Evolutionary conservation across 2,888 invertebrate genomes (phyloP).

Genomic region (Acrobasis consociella): DNA sequence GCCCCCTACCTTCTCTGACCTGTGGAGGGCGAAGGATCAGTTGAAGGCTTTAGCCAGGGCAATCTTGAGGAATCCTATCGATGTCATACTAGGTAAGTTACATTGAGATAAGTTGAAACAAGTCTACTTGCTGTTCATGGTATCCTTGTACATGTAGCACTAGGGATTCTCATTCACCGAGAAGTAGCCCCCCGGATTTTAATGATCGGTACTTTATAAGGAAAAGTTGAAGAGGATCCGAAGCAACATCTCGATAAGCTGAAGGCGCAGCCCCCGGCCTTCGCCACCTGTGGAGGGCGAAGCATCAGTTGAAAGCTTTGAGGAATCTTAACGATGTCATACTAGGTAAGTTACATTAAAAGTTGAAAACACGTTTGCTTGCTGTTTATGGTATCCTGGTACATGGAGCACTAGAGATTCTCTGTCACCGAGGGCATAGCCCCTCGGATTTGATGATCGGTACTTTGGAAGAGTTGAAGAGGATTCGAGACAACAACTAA

Average conservation of each 20-base stretch:
- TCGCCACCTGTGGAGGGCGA: slow-evolving; percentile 58
- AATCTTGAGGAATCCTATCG: slow-evolving; percentile 90
- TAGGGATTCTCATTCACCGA: too few species aligned
- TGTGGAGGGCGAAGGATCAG: slow-evolving; percentile 82
- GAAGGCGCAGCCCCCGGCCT: slow-evolving; percentile 44
- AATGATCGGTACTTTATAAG: too few species aligned
- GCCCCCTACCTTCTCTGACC: slow-evolving; percentile 50
- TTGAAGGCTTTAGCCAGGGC: slow-evolving; percentile 88
- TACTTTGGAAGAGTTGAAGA: slow-evolving; percentile 41
- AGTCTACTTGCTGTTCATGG: too few species aligned
- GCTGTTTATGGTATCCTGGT: too few species aligned
- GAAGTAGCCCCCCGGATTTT: too few species aligned
- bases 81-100: slow-evolving; percentile 83
- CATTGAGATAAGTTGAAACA: too few species aligned
- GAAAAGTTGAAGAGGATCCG: slow-evolving; percentile 43
- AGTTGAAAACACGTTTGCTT: too few species aligned
- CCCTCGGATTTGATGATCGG: too few species aligned
- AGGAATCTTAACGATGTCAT: slow-evolving; percentile 91
- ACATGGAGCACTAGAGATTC: too few species aligned
- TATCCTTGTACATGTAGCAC: too few species aligned
- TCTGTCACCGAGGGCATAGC: too few species aligned
- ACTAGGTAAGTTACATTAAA: slow-evolving; percentile 62
- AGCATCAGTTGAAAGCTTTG: slow-evolving; percentile 88
- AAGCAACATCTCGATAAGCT: slow-evolving; percentile 38
- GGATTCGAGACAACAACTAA: slow-evolving; percentile 42